A percentile compares a stretch with the other conserved stretches of the same genome.
Evolutionary conservation across 2,797 vertebrate species (phyloP).

Genomic region (Myripristis murdjan): DNA sequence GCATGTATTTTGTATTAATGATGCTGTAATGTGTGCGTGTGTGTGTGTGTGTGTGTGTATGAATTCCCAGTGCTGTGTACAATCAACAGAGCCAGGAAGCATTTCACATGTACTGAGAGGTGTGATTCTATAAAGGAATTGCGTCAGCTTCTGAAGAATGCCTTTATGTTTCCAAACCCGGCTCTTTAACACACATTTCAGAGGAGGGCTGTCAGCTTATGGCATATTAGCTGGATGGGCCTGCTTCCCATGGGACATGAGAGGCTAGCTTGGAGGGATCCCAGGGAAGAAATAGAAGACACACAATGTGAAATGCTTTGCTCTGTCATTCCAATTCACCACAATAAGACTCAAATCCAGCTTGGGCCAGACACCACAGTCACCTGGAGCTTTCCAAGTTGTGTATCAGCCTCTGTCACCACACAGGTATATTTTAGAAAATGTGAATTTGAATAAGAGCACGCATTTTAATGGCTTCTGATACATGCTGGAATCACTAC

Average conservation of each 20-base stretch:
- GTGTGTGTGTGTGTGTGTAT: slow-evolving; percentile 37
- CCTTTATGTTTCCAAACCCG: slow-evolving; percentile 81
- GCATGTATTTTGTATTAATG: not conserved
- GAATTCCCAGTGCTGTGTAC: slow-evolving; percentile 32
- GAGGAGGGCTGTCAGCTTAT: slow-evolving; percentile 81
- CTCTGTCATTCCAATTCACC: slow-evolving; percentile 83
- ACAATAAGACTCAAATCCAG: slow-evolving; percentile 78
- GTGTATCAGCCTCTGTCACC: slow-evolving; percentile 52
- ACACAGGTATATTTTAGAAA: slow-evolving; percentile 34
- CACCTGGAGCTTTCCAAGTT: slow-evolving; percentile 62
- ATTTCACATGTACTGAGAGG: slow-evolving; percentile 52
- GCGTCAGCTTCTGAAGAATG: slow-evolving; percentile 77
- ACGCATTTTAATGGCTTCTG: not conserved
- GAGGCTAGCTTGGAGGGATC: slow-evolving; percentile 81
- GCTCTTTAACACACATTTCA: slow-evolving; percentile 84
- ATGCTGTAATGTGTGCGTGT: slow-evolving; percentile 30
- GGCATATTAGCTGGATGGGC: slow-evolving; percentile 83
- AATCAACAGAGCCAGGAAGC: slow-evolving; percentile 47
- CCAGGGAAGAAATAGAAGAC: slow-evolving; percentile 80
- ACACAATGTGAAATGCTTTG: slow-evolving; percentile 81
- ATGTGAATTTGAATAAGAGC: not conserved
- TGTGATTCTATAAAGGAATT: slow-evolving; percentile 72
- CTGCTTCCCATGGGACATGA: slow-evolving; percentile 77
- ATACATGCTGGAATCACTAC: slow-evolving; percentile 36
- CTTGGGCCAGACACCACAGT: slow-evolving; percentile 61